phyloP scores from a whole-genome alignment of 1,140 invertebrate genomes.

The Dermatophagoides farinae region DNA sequence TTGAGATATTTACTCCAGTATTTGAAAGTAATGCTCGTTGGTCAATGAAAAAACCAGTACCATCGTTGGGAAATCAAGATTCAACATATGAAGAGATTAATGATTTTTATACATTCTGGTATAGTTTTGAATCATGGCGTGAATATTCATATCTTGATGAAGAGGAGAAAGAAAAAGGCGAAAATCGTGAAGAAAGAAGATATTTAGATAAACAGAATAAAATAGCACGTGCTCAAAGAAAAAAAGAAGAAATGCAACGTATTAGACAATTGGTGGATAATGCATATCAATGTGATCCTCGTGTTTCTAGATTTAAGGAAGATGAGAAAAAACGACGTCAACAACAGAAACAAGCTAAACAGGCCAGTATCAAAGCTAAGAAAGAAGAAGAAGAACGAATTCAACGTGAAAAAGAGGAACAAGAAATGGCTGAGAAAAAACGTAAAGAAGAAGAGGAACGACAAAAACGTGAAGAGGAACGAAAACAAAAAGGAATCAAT shows the following conservation, averaged over 20 bases:
- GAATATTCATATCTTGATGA: slow-evolving; percentile 98
- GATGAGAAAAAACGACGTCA: slow-evolving; percentile 79
- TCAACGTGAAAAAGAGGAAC: slow-evolving; percentile 16
- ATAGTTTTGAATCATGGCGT: slow-evolving; percentile 93
- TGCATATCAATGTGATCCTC: slow-evolving; percentile 78
- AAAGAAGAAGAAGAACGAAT: slow-evolving; percentile 56
- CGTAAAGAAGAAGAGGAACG: slow-evolving; percentile 53
- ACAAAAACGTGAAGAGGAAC: slow-evolving; percentile 41
- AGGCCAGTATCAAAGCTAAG: slow-evolving; percentile 61
- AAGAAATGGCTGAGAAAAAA: slow-evolving; percentile 28
- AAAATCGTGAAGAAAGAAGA: slow-evolving; percentile 75
- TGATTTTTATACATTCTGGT: slow-evolving; percentile 37
- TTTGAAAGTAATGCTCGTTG: slow-evolving; percentile 70
- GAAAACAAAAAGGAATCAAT: slow-evolving; percentile 62
- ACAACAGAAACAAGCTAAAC: slow-evolving; percentile 66
- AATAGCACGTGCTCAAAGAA: slow-evolving; percentile 61
- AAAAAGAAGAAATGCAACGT: slow-evolving; percentile 86
- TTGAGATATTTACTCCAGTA: slow-evolving; percentile 49
- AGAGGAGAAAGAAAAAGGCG: slow-evolving; percentile 92
- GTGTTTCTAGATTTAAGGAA: slow-evolving; percentile 72
- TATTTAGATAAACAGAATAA: slow-evolving; percentile 98
- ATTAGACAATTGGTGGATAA: slow-evolving; percentile 74
- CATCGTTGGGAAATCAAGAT: slow-evolving; percentile 55
- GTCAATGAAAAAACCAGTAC: slow-evolving; percentile 71
- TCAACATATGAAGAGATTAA: slow-evolving; percentile 31